phyloP scores from a whole-genome alignment of 2,888 invertebrate genomes.

The Dastarcus helophoroides region DNA sequence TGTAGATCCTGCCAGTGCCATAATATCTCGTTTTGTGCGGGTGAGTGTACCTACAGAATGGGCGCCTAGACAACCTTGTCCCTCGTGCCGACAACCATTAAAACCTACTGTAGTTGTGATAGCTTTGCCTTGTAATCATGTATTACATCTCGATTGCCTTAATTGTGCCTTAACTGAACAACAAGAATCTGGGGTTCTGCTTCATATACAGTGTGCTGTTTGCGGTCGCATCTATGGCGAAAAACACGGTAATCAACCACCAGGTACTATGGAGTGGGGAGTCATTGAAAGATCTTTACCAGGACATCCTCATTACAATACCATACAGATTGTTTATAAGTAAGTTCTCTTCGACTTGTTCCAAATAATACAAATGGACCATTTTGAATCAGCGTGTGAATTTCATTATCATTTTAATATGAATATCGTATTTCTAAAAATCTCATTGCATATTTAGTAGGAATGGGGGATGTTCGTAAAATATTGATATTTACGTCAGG shows the following conservation, averaged over 20 bases:
- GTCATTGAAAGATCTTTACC: conserved; percentile 57
- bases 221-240: conserved; percentile 79
- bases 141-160: conserved; percentile 70
- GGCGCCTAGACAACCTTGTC: conserved; percentile 61
- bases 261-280: conserved; percentile 74
- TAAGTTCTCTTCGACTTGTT: conserved; percentile 34
- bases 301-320: conserved; percentile 54
- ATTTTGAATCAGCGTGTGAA: no score
- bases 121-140: conserved; percentile 63
- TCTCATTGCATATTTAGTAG: no score
- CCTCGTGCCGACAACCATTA: conserved; percentile 53
- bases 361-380: no score
- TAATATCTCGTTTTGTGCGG: conserved; percentile 58
- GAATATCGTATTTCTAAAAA: no score
- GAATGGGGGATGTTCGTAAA: no score
- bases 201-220: conserved; percentile 76
- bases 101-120: conserved; percentile 47
- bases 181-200: conserved; percentile 37
- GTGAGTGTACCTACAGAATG: conserved; percentile 53
- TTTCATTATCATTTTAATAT: no score
- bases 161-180: conserved; percentile 61
- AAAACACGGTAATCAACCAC: conserved; percentile 68
- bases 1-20: conserved; percentile 46
- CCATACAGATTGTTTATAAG: conserved; percentile 77
- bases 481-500: no score